These are phyloP conservation scores for Dromococcyx pavoninus DNA, from an alignment of 2,797 vertebrate genomes.

Conservation along the genomic window DNA sequence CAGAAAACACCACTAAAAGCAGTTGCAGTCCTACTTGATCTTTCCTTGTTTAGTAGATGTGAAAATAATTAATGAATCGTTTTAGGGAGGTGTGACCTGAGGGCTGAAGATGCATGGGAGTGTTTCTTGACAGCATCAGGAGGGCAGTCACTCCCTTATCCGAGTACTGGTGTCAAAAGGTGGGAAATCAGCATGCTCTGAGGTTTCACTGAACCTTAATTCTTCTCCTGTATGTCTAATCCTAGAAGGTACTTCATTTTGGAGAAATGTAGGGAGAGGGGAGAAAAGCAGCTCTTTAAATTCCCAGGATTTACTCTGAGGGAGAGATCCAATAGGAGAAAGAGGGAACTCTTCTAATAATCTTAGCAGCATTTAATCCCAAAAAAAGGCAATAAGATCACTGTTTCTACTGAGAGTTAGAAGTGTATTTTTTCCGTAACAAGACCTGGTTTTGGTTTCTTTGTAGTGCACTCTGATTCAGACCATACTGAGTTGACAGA, in stretches of 20 bases:
- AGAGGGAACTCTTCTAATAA: neutral
- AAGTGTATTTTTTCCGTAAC: neutral
- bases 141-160: neutral
- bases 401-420: neutral
- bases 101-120: neutral
- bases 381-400: conserved; percentile 22
- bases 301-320: neutral
- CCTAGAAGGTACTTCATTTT: neutral
- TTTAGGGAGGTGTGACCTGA: neutral
- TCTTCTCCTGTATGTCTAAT: neutral
- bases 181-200: neutral
- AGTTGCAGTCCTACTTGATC: neutral
- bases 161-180: accelerated
- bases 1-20: conserved; percentile 24
- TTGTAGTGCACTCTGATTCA: conserved; percentile 58
- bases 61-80: conserved; percentile 37
- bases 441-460: conserved; percentile 32
- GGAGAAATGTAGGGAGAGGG: neutral
- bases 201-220: neutral
- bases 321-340: neutral
- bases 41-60: neutral
- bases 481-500: conserved; percentile 54
- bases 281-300: neutral
- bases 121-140: neutral
- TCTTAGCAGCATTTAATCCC: neutral